Base-by-base conservation (phyloP, 2,797 vertebrate species). In the Macroramphosus scolopax region DNA sequence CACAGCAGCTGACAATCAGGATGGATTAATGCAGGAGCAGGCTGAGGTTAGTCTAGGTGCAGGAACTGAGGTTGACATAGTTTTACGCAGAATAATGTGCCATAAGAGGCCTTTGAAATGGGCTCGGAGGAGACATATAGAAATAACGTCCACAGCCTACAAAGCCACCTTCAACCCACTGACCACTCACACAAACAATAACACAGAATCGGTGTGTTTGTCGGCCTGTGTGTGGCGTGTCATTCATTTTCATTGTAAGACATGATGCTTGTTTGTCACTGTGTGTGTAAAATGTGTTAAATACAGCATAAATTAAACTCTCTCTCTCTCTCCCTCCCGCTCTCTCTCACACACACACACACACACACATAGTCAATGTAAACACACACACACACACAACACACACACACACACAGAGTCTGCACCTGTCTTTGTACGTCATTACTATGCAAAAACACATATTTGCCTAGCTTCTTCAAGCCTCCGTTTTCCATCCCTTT, bases 391-490 rank as follows among this genome's bases (percentile, higher is more conserved):
- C 24, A 53, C n/a, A n/a, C n/a, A n/a, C n/a, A n/a, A n/a, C n/a
- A n/a, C n/a, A n/a, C n/a, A n/a, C n/a, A n/a, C n/a, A n/a, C n/a
- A n/a, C n/a, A n/a, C 29, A 48, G 12, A 61, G 33, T 25, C 53
- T 70, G 66, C 81, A 86, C 78, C 82, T 82, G 78, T 62, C 63
- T 63, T 68, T 45, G 33, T 51, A 52, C 46, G 77, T 64, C 66
- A 81, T 68, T 64, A 62, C 64, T 51, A 73, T 72, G 65, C 62
- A 75, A 80, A 85, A 78, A 66, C 66, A 72, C 55, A 72, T 60
- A 71, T 81, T 77, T 80, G 59, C 40, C 26, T 55, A 61, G 71
- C 62, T 70, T 68, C 59, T 45, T 71, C 39, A 25, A 22, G 34
- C 51, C 50, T 51, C 5, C 15, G 68, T 24, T 40, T 15, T 26